Evolutionary conservation across 2,113 vertebrate species (phyloP).

Genomic region (Ptilonorhynchus violaceus): DNA sequence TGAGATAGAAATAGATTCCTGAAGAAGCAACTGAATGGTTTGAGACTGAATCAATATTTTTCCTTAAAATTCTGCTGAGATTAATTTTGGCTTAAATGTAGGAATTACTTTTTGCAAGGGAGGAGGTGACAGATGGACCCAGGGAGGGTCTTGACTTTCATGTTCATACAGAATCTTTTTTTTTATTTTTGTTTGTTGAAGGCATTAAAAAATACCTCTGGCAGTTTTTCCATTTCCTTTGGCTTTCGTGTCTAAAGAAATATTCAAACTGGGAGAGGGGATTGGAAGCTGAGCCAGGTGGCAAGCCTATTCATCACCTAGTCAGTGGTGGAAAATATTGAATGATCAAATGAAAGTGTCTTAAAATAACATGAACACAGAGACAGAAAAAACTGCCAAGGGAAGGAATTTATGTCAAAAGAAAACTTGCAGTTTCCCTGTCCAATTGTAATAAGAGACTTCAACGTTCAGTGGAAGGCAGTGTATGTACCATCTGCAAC

Average conservation of each 20-base stretch:
- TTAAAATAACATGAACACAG: conserved; percentile 54
- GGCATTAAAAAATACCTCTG: conserved; percentile 10
- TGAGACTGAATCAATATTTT: conserved; percentile 18
- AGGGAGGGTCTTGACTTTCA: conserved; percentile 1
- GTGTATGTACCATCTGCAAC: background rate
- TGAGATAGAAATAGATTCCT: background rate
- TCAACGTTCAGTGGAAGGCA: background rate
- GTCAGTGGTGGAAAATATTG: conserved; percentile 51
- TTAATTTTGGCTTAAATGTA: conserved; percentile 1
- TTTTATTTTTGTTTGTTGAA: conserved; percentile 40
- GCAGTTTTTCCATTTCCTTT: conserved; percentile 49
- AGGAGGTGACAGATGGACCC: background rate
- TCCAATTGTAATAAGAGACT: background rate
- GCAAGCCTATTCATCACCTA: conserved; percentile 51
- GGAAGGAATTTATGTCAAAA: conserved; percentile 24
- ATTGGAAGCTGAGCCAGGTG: conserved; percentile 36
- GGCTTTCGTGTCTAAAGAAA: conserved; percentile 19
- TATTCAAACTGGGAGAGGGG: background rate
- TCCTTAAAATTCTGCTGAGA: conserved; percentile 24
- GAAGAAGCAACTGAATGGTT: background rate
- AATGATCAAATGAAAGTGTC: conserved; percentile 51
- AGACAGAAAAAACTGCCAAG: conserved; percentile 11
- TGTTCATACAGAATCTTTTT: background rate
- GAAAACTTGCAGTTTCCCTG: conserved; percentile 1
- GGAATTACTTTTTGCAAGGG: background rate